Evolutionary conservation across 2,113 vertebrate genomes (phyloP), one percentile per base, ranked within the genome.

Genomic region (Oreotrochilus melanogaster): DNA sequence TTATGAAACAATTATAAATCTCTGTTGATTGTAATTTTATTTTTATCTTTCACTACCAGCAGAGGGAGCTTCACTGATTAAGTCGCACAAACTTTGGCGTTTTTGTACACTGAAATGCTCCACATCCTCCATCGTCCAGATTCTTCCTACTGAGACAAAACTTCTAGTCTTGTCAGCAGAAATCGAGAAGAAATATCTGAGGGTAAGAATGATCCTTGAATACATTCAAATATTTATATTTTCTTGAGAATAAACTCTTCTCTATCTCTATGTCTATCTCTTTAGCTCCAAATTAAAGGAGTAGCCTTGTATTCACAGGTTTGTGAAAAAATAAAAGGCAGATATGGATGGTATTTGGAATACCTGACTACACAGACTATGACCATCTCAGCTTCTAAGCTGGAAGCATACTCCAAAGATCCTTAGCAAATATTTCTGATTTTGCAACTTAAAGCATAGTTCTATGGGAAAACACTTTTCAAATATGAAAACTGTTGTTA

Each of bases 1-100:
- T 71, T 56, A 71, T 27, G 78, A 53, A 75, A 33, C 57, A 62
- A 64, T 60, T 93, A 3, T 25, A 94, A 78, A 89, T 85, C 80
- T 65, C 48, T 42, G 35, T 18, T 35, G 9, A 22, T 53, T 78
- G 64, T 60, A 51, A 72, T 94, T 80, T 87, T 57, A 53, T 66
- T 92, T 72, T 79, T 60, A 48, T 66, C 73, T 88, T 72, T 98
- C 74, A 87, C 42, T 86, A 73, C 98, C 98, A 98, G 97, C 97
- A 98, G 98, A 98, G 98, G 98, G 98, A 97, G 98, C 97, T 95
- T 82, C 83, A 67, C 92, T 42, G 95, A 96, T 57, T 92, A 84
- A 95, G 53, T 95, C 18, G n/a, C 56, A 10, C 25, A 47, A 53
- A 62, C 23, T 37, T 6, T 11, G 42, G 11, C 3, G 18, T 19